Percentiles rank a stretch among this genome's conserved stretches.
These are phyloP conservation scores for Oenanthe oenanthe DNA, from an alignment of 2,113 vertebrate species.

Conservation along the genomic window DNA sequence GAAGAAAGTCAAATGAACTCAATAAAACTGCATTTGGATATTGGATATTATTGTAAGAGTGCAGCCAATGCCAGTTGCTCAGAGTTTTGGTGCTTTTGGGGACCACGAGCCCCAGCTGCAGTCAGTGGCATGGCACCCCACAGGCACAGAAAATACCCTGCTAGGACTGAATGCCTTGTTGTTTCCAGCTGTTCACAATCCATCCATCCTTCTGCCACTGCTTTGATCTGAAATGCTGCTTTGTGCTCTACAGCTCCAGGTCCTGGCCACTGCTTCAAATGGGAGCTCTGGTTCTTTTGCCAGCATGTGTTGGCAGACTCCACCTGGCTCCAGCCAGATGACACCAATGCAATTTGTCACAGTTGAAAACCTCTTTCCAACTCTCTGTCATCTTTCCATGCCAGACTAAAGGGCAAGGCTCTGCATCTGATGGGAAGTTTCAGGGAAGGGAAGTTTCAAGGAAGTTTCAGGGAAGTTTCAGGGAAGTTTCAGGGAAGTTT, in stretches of 20 bases:
- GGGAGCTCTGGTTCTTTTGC: rapidly evolving
- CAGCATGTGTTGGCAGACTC: background rate
- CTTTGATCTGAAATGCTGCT: background rate
- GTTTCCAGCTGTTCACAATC: background rate
- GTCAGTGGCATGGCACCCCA: background rate
- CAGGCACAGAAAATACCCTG: background rate
- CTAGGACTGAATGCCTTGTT: background rate
- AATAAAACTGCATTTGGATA: background rate
- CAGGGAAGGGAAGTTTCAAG: too few species aligned
- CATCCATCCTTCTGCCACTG: background rate
- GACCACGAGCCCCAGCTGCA: background rate
- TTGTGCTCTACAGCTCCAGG: background rate
- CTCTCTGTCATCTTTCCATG: background rate
- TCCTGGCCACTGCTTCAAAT: background rate
- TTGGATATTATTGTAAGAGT: background rate
- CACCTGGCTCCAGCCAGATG: background rate
- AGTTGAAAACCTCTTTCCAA: background rate
- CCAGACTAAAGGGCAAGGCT: background rate
- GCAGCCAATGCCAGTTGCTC: background rate
- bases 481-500: too few species aligned
- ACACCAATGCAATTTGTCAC: background rate
- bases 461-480: too few species aligned
- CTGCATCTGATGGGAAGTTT: background rate
- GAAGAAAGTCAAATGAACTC: background rate
- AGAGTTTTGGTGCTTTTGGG: background rate